These are phyloP conservation scores for Phalacrocorax brasilianus DNA, from an alignment of 2,113 vertebrate genomes.

Conservation along the genomic window DNA sequence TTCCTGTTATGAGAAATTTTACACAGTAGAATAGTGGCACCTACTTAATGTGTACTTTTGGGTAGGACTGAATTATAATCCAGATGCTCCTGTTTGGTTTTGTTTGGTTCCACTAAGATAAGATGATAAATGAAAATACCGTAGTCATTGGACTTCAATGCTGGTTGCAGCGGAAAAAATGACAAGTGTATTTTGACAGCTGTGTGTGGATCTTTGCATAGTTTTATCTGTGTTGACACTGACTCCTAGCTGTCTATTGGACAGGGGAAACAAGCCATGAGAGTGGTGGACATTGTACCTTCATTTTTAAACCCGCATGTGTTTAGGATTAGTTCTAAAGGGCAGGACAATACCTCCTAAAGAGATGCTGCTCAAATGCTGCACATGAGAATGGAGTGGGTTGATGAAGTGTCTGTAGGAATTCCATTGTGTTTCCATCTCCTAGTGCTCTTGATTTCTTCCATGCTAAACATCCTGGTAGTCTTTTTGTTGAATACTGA, in stretches of 20 bases:
- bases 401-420: not conserved
- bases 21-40: not conserved
- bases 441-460: not conserved
- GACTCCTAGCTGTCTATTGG: not conserved
- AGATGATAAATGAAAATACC: not conserved
- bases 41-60: not conserved
- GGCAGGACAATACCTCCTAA: not conserved
- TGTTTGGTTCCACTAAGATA: not conserved
- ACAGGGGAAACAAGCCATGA: constrained; percentile 12
- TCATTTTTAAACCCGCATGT: not conserved
- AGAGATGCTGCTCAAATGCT: not conserved
- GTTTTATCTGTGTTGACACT: constrained; percentile 33
- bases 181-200: not conserved
- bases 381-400: not conserved
- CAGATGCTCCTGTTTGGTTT: not conserved
- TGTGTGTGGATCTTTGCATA: not conserved
- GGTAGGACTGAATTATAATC: not conserved
- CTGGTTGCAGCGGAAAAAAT: not conserved
- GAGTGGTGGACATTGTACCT: not conserved
- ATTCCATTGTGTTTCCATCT: not conserved
- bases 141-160: not conserved
- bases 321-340: not conserved
- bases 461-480: not conserved
- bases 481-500: not conserved
- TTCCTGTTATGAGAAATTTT: not conserved